Percentiles rank a stretch among this genome's conserved stretches.
These are phyloP conservation scores for Micoletzkya japonica DNA, from an alignment of 2,888 invertebrate species.

Conservation along the genomic window DNA sequence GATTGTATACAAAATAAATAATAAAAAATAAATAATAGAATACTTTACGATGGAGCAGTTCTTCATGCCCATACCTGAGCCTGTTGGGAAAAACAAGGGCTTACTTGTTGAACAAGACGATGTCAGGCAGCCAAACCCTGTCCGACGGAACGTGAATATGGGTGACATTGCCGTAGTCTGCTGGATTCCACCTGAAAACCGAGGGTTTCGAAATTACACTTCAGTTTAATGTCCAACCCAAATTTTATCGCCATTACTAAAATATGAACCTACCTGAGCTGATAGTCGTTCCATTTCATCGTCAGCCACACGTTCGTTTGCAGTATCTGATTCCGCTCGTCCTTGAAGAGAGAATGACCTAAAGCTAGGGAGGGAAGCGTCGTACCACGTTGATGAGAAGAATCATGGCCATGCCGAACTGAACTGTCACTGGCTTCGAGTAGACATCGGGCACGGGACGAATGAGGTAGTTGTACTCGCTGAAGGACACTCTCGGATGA, in stretches of 20 bases:
- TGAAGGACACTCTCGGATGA: conserved; percentile 46
- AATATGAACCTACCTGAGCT: conserved; percentile 52
- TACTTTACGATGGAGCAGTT: background rate
- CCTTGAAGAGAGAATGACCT: conserved; percentile 34
- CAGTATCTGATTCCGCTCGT: conserved; percentile 63
- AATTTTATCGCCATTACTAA: background rate
- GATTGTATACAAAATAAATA: background rate
- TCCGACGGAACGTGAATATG: conserved; percentile 57
- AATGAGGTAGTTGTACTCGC: conserved; percentile 68
- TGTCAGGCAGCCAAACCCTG: conserved; percentile 68
- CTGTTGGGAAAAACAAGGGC: conserved; percentile 26
- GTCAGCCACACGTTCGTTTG: conserved; percentile 65
- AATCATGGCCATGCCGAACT: conserved; percentile 67
- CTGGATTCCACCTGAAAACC: conserved; percentile 65
- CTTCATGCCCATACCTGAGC: background rate
- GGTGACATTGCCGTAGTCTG: conserved; percentile 64
- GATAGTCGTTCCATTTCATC: conserved; percentile 64
- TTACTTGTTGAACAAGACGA: conserved; percentile 66
- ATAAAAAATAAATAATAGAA: background rate
- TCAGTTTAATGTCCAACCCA: background rate
- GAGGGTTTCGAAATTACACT: background rate
- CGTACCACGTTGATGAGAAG: conserved; percentile 68
- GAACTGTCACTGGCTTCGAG: conserved; percentile 55
- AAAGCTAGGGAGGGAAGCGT: conserved; percentile 53
- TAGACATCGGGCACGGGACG: conserved; percentile 67